These are phyloP conservation scores for Onychorhynchus coronatus DNA, from an alignment of 2,113 vertebrate genomes.

Conservation along the genomic window DNA sequence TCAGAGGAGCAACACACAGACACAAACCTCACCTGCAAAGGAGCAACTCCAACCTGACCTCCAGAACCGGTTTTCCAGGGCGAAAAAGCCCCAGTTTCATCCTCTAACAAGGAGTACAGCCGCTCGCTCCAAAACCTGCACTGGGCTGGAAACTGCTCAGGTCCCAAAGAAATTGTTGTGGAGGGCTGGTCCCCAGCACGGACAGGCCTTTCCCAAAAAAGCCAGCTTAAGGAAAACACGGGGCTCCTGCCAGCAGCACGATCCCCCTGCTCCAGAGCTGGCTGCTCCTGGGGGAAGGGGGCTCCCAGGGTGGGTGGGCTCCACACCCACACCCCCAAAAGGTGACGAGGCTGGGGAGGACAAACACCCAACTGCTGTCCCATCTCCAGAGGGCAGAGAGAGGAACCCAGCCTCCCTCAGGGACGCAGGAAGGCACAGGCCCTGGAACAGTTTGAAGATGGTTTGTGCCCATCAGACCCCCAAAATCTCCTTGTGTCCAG, in stretches of 20 bases:
- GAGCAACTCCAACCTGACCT: background rate
- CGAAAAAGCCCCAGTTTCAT: background rate
- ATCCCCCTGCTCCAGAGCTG: background rate
- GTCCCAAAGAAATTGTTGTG: background rate
- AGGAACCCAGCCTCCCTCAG: background rate
- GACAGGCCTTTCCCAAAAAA: background rate
- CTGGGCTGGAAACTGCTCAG: background rate
- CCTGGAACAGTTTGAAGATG: fast-evolving
- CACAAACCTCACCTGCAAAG: background rate
- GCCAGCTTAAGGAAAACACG: background rate
- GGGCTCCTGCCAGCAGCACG: background rate
- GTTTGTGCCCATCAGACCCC: background rate
- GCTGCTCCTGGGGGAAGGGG: background rate
- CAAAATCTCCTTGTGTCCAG: background rate
- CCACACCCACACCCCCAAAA: background rate
- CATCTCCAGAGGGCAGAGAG: background rate
- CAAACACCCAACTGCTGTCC: background rate
- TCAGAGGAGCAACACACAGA: fast-evolving
- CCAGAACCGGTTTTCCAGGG: background rate
- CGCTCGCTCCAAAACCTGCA: background rate
- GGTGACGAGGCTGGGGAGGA: background rate
- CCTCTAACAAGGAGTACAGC: background rate
- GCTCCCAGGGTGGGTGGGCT: background rate
- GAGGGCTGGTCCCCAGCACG: background rate
- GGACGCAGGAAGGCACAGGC: background rate